A percentile compares a stretch with the other conserved stretches of the same genome.
Evolutionary conservation across 92 coral and sea anemone species (phyloP).

Genomic region (Actinostola sp.): DNA sequence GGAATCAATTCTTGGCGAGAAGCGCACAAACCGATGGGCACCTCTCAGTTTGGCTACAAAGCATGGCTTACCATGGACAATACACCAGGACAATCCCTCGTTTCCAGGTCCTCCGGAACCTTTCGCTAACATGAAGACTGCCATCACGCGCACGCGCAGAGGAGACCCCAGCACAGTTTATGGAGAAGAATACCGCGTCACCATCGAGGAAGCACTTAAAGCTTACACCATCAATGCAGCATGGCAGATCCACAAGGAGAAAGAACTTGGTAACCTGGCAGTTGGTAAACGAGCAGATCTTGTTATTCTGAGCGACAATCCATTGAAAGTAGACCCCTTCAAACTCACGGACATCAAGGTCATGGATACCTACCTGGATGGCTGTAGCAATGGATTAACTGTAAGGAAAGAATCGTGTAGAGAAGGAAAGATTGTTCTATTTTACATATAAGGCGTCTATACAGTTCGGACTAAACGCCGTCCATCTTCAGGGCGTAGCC

Average conservation of each 20-base stretch:
- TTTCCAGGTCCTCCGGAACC: conserved; percentile 46
- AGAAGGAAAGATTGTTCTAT: conserved; percentile 15
- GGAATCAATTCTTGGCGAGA: conserved; percentile 54
- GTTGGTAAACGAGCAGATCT: conserved; percentile 56
- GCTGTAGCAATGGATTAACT: conserved; percentile 25
- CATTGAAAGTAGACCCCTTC: conserved; percentile 47
- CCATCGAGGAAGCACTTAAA: conserved; percentile 52
- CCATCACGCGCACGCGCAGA: conserved; percentile 42
- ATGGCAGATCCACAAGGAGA: conserved; percentile 55
- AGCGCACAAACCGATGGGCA: conserved; percentile 75
- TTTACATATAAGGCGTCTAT: too few species aligned
- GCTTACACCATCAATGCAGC: conserved; percentile 66
- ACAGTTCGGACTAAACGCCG: too few species aligned
- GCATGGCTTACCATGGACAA: conserved; percentile 57
- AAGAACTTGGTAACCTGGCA: conserved; percentile 55
- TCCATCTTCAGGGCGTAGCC: too few species aligned
- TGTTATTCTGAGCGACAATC: conserved; percentile 47
- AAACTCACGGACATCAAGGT: conserved; percentile 38
- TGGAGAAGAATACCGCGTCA: conserved; percentile 45
- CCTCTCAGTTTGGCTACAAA: conserved; percentile 63
- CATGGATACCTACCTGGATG: conserved; percentile 42
- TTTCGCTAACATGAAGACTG: conserved; percentile 47
- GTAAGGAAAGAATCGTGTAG: not conserved
- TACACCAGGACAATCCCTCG: conserved; percentile 53
- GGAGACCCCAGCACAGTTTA: conserved; percentile 36